These are phyloP conservation scores for Kryptopterus vitreolus DNA, from an alignment of 2,797 vertebrate genomes.

Conservation along the genomic window DNA sequence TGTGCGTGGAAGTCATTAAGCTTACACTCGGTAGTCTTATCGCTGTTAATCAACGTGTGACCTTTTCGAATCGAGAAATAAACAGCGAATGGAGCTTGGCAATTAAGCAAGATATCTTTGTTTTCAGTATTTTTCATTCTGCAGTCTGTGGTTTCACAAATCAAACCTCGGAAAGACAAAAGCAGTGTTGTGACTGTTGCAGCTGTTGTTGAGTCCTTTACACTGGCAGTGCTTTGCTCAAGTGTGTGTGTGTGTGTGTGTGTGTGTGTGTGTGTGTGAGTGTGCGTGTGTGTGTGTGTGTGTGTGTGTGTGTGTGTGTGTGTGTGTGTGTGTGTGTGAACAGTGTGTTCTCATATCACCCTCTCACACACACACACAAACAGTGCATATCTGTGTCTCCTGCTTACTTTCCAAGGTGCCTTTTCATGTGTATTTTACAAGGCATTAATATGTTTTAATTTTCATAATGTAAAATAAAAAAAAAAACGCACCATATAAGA, in stretches of 20 bases:
- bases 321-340: background rate
- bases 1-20: background rate
- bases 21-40: conserved; percentile 4
- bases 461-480: conserved; percentile 11
- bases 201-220: conserved; percentile 17
- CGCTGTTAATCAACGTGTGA: background rate
- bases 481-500: background rate
- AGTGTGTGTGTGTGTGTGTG: background rate
- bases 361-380: too few species aligned
- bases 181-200: background rate
- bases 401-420: conserved; percentile 20
- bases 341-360: too few species aligned
- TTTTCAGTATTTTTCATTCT: conserved; percentile 31
- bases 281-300: background rate
- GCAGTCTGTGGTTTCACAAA: conserved; percentile 16
- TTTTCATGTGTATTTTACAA: conserved; percentile 9
- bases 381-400: conserved; percentile 3
- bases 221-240: conserved; percentile 10
- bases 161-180: conserved; percentile 31
- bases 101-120: conserved; percentile 32
- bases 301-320: background rate
- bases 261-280: background rate
- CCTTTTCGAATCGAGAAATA: background rate
- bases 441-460: background rate
- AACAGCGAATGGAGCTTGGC: conserved; percentile 23